phyloP scores from a whole-genome alignment of 2,113 vertebrate species.

The Perca fluviatilis region DNA sequence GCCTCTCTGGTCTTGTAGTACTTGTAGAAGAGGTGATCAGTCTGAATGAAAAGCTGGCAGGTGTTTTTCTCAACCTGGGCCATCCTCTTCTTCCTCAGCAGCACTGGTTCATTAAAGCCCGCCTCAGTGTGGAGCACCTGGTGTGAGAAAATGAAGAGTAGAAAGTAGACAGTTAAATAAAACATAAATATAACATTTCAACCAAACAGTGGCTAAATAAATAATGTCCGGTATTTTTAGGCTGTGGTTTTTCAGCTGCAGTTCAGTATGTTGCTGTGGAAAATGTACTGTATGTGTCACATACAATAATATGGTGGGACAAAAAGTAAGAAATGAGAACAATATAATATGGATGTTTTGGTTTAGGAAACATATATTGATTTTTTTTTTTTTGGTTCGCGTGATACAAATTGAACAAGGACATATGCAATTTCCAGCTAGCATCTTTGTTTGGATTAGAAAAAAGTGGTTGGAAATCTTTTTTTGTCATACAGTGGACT shows the following conservation, averaged over 20 bases:
- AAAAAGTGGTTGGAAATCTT: background rate
- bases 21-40: slow-evolving; percentile 96
- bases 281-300: background rate
- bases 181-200: slow-evolving; percentile 53
- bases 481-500: background rate
- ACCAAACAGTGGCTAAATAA: slow-evolving; percentile 62
- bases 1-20: slow-evolving; percentile 96
- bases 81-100: slow-evolving; percentile 92
- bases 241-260: slow-evolving; percentile 15
- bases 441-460: background rate
- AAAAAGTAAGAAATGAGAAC: background rate
- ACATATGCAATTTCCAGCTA: background rate
- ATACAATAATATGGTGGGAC: background rate
- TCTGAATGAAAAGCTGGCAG: slow-evolving; percentile 98
- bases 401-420: background rate
- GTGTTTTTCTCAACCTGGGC: slow-evolving; percentile 95
- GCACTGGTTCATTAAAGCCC: slow-evolving; percentile 74
- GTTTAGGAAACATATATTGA: background rate
- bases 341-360: background rate
- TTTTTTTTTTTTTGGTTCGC: too few relatives aligned
- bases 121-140: slow-evolving; percentile 66
- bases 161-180: slow-evolving; percentile 56
- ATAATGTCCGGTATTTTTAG: slow-evolving; percentile 63
- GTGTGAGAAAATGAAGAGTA: slow-evolving; percentile 16
- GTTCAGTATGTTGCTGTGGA: slow-evolving; percentile 10